These are phyloP conservation scores for Gymnoscelis rufifasciata DNA, from an alignment of 2,888 invertebrate genomes.

Conservation along the genomic window DNA sequence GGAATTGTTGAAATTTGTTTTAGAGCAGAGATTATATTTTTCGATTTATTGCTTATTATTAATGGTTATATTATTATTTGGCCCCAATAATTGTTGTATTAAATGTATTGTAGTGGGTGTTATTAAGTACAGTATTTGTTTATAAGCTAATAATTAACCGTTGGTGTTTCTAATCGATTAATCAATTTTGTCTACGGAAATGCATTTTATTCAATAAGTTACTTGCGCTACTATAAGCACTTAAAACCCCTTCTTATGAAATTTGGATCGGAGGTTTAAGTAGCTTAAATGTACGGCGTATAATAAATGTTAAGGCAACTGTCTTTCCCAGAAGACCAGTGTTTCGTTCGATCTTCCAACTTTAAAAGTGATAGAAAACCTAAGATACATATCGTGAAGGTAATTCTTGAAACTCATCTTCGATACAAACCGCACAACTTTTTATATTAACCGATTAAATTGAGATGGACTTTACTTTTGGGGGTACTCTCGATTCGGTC, in stretches of 20 bases:
- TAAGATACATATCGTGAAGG: conserved; percentile 54
- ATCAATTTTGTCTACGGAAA: conserved; percentile 22
- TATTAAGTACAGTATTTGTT: conserved; percentile 61
- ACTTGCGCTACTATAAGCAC: background rate
- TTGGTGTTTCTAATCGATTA: conserved; percentile 41
- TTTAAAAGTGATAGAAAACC: conserved; percentile 37
- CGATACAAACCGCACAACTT: conserved; percentile 64
- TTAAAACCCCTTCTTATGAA: background rate
- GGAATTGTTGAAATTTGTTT: conserved; percentile 70
- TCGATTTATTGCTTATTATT: conserved; percentile 62
- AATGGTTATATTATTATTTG: conserved; percentile 41
- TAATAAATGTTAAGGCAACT: background rate
- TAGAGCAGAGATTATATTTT: conserved; percentile 73
- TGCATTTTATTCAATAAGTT: conserved; percentile 13
- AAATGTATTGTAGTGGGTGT: conserved; percentile 46
- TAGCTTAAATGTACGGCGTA: background rate
- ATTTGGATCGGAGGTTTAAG: background rate
- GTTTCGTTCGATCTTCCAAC: conserved; percentile 5
- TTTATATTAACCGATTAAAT: conserved; percentile 45
- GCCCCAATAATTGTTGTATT: conserved; percentile 59
- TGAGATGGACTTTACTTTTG: conserved; percentile 28
- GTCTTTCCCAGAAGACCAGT: conserved; percentile 3
- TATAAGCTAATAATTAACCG: conserved; percentile 43
- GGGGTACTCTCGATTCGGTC: conserved; percentile 39
- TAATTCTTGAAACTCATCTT: conserved; percentile 35